Conservation (phyloP, 2,888 invertebrate species). For the Drosophila pegasa region DNA sequence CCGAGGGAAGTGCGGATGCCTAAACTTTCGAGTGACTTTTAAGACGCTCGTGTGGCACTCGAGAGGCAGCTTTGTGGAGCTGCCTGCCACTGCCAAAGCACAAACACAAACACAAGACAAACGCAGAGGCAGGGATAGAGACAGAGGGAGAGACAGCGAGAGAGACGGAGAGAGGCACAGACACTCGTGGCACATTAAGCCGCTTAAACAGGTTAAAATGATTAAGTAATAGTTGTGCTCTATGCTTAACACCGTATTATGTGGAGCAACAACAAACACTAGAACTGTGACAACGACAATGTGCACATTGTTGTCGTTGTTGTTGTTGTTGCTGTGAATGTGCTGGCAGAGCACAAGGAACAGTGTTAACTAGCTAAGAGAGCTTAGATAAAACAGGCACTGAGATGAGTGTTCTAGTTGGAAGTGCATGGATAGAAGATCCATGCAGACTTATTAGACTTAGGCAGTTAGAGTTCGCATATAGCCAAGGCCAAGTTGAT, state of each 20-base stretch:
- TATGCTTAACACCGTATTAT: conserved; percentile 59
- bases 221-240: conserved; percentile 76
- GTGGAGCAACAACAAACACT: conserved; percentile 19
- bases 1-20: conserved; percentile 21
- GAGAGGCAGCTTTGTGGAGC: conserved; percentile 50
- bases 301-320: conserved; percentile 10
- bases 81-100: conserved; percentile 28
- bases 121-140: conserved; percentile 3
- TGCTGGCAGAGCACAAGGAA: conserved; percentile 2
- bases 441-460: background rate
- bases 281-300: conserved; percentile 38
- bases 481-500: no score
- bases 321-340: conserved; percentile 4
- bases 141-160: conserved; percentile 16
- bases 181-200: conserved; percentile 67
- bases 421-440: background rate
- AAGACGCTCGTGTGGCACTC: conserved; percentile 59
- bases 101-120: conserved; percentile 13
- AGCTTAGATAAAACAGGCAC: background rate
- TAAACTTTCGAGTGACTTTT: conserved; percentile 62
- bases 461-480: background rate
- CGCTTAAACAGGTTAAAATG: conserved; percentile 76
- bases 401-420: background rate
- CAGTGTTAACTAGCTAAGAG: conserved; percentile 29
- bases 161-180: conserved; percentile 14